Conservation (phyloP, 2,113 vertebrate species). For the Octodon degus region DNA sequence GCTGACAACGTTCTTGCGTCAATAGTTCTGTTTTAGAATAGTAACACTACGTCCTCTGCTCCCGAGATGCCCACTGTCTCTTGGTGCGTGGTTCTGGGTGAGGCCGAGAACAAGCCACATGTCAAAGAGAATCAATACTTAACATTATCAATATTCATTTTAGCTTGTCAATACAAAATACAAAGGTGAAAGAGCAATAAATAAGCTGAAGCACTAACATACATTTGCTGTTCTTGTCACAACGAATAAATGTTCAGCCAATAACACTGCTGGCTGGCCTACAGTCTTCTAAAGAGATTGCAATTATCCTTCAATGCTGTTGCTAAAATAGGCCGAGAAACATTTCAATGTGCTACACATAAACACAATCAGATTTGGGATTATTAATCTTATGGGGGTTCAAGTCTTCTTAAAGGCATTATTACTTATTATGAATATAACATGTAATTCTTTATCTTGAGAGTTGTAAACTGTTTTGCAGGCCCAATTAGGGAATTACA, state of each 20-base stretch:
- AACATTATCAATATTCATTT: conserved; percentile 92
- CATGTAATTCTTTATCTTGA: neutral
- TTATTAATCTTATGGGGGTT: neutral
- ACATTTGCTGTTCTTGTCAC: conserved; percentile 90
- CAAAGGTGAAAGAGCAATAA: conserved; percentile 91
- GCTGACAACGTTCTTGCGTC: conserved; percentile 82
- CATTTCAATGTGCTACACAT: neutral
- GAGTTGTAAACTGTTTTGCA: neutral
- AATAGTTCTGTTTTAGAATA: conserved; percentile 81
- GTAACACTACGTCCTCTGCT: conserved; percentile 83
- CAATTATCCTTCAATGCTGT: conserved; percentile 66
- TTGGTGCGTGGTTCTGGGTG: conserved; percentile 88
- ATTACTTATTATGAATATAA: neutral
- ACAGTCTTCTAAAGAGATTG: conserved; percentile 71
- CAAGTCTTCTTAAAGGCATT: conserved; percentile 19
- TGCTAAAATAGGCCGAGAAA: conserved; percentile 62
- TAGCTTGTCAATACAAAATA: conserved; percentile 90
- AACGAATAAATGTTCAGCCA: conserved; percentile 89
- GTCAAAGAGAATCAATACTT: conserved; percentile 90
- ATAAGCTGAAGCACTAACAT: conserved; percentile 88
- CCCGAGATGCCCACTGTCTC: conserved; percentile 79
- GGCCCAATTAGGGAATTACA: conserved; percentile 51
- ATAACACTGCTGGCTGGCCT: conserved; percentile 81
- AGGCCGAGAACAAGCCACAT: conserved; percentile 86
- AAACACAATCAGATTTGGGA: neutral